Base-by-base conservation (phyloP, 2,888 invertebrate species). In the Dyspetes luteomarginatus region DNA sequence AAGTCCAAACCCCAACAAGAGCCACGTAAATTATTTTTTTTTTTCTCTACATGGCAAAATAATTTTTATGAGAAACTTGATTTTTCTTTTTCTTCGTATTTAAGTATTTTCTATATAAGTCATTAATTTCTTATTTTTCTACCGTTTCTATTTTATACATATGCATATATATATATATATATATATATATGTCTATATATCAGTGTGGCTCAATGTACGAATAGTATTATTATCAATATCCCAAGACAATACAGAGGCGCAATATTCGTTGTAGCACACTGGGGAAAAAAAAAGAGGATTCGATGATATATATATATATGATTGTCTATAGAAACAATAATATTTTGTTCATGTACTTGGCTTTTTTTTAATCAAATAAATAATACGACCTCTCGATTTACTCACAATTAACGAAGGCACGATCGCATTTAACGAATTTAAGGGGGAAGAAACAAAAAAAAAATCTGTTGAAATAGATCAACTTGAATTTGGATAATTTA, bases 331-430 rank as follows among this genome's bases (percentile, higher is more conserved):
- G 41, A 68, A 64, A 62, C 26, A 43, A 74, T 41, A 64, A 17
- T 62, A 58, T 65, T 74, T 50, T 36, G 45, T 78, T 68, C 73
- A 41, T 68, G 73, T 62, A 78, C 72, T 58, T 48, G 52, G 58
- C 24, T 48, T 50, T 64, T 45, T 55, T 48, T 41, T 64, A 45
- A 24, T 55, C 55, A 52, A 62, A 79, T 79, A 62, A 64, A 64
- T 74, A 56, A 64, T 48, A 41, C n/a, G 30, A 71, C 4, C n/a
- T 17, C 28, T 15, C 19, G 4, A 19, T 41, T 12, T 43, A 15
- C 28, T 24, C 62, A 43, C 50, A 12, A 55, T 72, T 41, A 72
- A 50, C 72, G 26, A 72, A 62, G 62, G 72, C 72, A 64, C 52
- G 52, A 50, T 52, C 52, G 30, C 71, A 41, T 64, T 71, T 36